Percentiles rank a stretch among this genome's conserved stretches.
Conservation (phyloP, 2,888 invertebrate species). For the Acronicta alni region DNA sequence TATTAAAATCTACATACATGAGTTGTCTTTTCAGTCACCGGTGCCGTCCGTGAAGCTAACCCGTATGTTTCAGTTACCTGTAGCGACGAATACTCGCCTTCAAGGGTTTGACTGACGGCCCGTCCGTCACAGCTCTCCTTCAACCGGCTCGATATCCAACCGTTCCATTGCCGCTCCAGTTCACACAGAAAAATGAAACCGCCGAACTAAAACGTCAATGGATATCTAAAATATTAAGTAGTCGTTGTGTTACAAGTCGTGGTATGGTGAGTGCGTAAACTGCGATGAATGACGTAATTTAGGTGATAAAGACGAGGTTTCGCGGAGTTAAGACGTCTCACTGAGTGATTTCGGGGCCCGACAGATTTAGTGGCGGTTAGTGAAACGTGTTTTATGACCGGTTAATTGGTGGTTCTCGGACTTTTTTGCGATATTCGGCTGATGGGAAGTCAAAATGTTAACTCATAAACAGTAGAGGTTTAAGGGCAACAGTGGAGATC, state of each 20-base stretch:
- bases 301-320: constrained; percentile 81
- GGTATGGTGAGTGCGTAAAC: constrained; percentile 70
- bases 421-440: neutral
- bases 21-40: neutral
- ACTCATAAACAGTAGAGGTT: no score
- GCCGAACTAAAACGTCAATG: constrained; percentile 56
- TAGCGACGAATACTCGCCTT: constrained; percentile 68
- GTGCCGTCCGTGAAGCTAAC: constrained; percentile 33
- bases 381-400: constrained; percentile 56
- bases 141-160: constrained; percentile 21
- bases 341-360: constrained; percentile 76
- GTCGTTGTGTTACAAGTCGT: constrained; percentile 36
- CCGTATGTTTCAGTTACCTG: constrained; percentile 73
- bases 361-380: constrained; percentile 69
- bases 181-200: neutral
- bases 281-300: constrained; percentile 86
- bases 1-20: neutral
- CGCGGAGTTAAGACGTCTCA: constrained; percentile 80
- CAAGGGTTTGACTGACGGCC: constrained; percentile 79
- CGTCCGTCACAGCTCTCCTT: constrained; percentile 62
- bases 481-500: no score
- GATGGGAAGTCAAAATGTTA: neutral
- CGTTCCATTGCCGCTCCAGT: constrained; percentile 61
- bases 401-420: constrained; percentile 59
- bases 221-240: constrained; percentile 21